A percentile compares a stretch with the other conserved stretches of the same genome.
phyloP scores from a whole-genome alignment of 2,113 vertebrate species.

The Tringa solitaria region DNA sequence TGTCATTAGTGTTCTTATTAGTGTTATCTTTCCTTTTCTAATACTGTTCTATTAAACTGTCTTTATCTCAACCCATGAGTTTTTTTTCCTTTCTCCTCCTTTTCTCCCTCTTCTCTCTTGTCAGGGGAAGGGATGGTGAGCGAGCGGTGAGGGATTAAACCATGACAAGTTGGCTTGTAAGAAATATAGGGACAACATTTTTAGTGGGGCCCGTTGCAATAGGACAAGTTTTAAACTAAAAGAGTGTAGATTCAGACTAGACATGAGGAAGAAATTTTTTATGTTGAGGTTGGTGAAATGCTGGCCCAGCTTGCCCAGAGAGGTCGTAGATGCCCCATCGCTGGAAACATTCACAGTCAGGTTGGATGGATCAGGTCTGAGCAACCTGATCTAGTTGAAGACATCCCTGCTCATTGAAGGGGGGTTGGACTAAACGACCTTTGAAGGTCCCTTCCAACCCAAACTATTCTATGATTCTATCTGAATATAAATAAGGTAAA shows the following conservation, averaged over 20 bases:
- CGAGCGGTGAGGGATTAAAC: background rate
- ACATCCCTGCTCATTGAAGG: background rate
- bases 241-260: no score
- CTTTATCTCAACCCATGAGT: background rate
- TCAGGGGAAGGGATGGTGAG: background rate
- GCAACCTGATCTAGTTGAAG: background rate
- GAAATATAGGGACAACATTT: background rate
- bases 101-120: background rate
- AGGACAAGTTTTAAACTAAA: background rate
- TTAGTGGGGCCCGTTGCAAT: background rate
- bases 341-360: no score
- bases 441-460: background rate
- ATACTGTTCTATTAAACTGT: background rate
- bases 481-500: background rate
- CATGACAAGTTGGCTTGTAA: background rate
- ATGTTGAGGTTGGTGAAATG: no score
- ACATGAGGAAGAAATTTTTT: no score
- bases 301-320: no score
- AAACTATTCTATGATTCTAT: background rate
- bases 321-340: no score
- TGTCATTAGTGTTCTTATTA: background rate
- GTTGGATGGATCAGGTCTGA: no score
- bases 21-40: background rate
- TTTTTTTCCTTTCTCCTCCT: background rate
- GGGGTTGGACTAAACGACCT: background rate